phyloP scores from a whole-genome alignment of 2,113 vertebrate species.

The Pavo muticus region DNA sequence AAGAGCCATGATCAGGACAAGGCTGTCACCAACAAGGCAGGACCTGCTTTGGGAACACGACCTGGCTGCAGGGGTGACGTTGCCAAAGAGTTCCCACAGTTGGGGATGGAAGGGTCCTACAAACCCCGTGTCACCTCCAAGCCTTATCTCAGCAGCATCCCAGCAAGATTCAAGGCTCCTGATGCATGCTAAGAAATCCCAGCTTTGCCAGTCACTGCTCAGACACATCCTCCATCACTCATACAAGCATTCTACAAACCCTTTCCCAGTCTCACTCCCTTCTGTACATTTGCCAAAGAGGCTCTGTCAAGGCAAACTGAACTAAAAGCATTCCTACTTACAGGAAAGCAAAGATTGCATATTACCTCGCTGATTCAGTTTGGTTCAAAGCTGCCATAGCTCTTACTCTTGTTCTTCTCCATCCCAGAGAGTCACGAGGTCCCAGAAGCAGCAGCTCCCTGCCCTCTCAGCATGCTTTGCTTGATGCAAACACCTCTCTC shows the following conservation, averaged over 20 bases:
- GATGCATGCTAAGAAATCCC: neutral
- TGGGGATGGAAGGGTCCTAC: neutral
- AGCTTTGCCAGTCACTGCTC: fast-evolving
- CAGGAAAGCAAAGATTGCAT: neutral
- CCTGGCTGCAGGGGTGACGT: neutral
- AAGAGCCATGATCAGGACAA: neutral
- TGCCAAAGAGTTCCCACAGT: neutral
- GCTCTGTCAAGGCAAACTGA: neutral
- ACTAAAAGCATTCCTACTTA: neutral
- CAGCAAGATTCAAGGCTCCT: neutral
- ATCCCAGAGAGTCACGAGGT: neutral
- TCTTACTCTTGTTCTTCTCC: neutral
- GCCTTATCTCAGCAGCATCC: neutral
- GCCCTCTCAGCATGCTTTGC: fast-evolving
- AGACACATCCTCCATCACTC: neutral
- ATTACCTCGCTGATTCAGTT: neutral
- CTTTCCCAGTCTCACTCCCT: fast-evolving
- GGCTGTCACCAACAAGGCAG: fast-evolving
- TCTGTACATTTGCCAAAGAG: neutral
- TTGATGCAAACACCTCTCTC: neutral
- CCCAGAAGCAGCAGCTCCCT: neutral
- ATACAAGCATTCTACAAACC: fast-evolving
- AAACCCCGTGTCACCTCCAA: neutral
- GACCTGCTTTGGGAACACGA: fast-evolving
- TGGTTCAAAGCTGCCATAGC: neutral